A percentile compares a stretch with the other conserved stretches of the same genome.
phyloP scores from a whole-genome alignment of 1,140 invertebrate species.

The Rhynchophorus ferrugineus region DNA sequence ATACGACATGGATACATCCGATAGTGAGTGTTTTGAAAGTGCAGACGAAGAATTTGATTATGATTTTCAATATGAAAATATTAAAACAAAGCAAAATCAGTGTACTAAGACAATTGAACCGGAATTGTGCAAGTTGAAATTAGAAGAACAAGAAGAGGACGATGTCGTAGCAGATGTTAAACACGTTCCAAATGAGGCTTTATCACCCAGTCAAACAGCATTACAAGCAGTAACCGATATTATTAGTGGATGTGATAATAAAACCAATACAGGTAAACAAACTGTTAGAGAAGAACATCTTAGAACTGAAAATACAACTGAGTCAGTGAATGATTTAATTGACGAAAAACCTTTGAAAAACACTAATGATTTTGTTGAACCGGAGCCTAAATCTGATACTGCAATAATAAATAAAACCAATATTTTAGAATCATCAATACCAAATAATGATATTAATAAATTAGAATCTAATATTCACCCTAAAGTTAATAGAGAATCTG shows the following conservation, averaged over 20 bases:
- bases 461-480: too few relatives aligned
- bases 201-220: too few relatives aligned
- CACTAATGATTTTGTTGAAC: too few relatives aligned
- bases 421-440: too few relatives aligned
- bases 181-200: too few relatives aligned
- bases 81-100: conserved; percentile 7
- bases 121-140: conserved; percentile 11
- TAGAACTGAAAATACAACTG: background rate
- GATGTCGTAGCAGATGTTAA: too few relatives aligned
- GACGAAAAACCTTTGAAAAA: too few relatives aligned
- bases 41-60: conserved; percentile 51
- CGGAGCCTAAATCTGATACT: too few relatives aligned
- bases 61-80: conserved; percentile 39
- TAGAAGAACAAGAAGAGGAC: background rate
- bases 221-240: too few relatives aligned
- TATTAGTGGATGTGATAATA: background rate
- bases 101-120: conserved; percentile 8
- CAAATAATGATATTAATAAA: too few relatives aligned
- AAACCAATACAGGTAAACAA: background rate
- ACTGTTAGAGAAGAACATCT: background rate
- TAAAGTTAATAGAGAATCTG: background rate
- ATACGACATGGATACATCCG: conserved; percentile 57
- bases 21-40: conserved; percentile 59
- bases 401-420: too few relatives aligned
- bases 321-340: too few relatives aligned